Conservation (phyloP, 2,797 vertebrate species). For the Toxotes lorentzi region DNA sequence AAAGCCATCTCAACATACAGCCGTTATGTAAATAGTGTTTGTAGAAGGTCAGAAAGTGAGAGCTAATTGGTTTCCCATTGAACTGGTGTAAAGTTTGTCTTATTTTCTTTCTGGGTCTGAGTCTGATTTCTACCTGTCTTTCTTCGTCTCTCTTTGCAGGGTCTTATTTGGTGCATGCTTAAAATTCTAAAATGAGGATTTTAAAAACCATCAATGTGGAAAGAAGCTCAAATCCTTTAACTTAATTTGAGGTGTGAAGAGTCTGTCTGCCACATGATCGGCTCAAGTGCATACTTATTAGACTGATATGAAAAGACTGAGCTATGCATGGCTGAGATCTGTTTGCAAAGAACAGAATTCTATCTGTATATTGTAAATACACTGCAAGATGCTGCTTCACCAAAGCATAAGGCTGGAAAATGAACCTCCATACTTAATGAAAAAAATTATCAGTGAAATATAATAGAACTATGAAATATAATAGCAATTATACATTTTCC, state of each 20-base stretch:
- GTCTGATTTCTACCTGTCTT: conserved; percentile 12
- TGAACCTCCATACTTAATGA: background rate
- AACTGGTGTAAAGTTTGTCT: conserved; percentile 48
- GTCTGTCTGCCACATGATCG: background rate
- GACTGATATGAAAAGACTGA: background rate
- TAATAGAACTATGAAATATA: too few relatives aligned
- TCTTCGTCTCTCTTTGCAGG: conserved; percentile 15
- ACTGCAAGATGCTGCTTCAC: background rate
- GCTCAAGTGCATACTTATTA: conserved; percentile 11
- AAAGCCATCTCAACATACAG: conserved; percentile 33
- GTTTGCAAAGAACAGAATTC: background rate
- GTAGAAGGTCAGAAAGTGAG: conserved; percentile 61
- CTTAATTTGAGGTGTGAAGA: conserved; percentile 31
- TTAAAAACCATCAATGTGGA: background rate
- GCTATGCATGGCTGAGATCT: background rate
- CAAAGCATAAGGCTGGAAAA: background rate
- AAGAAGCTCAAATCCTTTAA: conserved; percentile 13
- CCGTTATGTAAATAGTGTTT: conserved; percentile 65
- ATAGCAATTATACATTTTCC: too few relatives aligned
- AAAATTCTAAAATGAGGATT: conserved; percentile 33
- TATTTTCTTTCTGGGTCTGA: conserved; percentile 19
- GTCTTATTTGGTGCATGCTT: conserved; percentile 8
- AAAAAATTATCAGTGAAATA: too few relatives aligned
- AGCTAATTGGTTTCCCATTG: conserved; percentile 71
- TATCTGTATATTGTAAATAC: background rate